phyloP scores from a whole-genome alignment of 2,797 vertebrate species.

The Arrhamphus sclerolepis region DNA sequence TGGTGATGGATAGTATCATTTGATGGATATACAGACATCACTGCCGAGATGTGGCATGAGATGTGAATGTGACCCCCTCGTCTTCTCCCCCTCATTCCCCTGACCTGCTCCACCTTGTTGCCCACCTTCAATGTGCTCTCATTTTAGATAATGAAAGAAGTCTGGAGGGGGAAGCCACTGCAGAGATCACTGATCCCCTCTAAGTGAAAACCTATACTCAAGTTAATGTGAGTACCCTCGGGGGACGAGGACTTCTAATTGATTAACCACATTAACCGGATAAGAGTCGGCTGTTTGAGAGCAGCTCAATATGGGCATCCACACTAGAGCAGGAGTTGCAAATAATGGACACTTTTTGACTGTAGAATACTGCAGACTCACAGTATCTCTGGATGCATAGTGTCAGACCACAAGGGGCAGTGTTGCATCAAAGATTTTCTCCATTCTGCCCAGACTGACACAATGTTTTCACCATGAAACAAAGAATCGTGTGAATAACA shows the following conservation, averaged over 20 bases:
- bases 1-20: constrained; percentile 62
- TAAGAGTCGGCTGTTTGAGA: constrained; percentile 72
- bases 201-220: constrained; percentile 84
- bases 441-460: constrained; percentile 36
- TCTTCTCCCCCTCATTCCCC: constrained; percentile 33
- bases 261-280: constrained; percentile 79
- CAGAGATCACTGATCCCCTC: constrained; percentile 80
- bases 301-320: constrained; percentile 65
- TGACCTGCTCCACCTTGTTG: constrained; percentile 67
- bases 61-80: constrained; percentile 58
- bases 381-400: constrained; percentile 16
- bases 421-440: constrained; percentile 70
- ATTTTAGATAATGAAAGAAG: constrained; percentile 81
- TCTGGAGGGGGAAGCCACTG: constrained; percentile 76
- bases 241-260: constrained; percentile 78
- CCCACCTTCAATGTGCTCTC: constrained; percentile 74
- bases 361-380: constrained; percentile 67
- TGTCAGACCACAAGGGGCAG: constrained; percentile 70
- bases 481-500: constrained; percentile 42
- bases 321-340: constrained; percentile 44
- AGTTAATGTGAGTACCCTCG: constrained; percentile 79
- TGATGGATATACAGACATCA: constrained; percentile 50
- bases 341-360: constrained; percentile 58
- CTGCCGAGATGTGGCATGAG: constrained; percentile 46
- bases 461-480: constrained; percentile 47